A percentile compares a stretch with the other conserved stretches of the same genome.
These are phyloP conservation scores for Heterodera carotae DNA, from an alignment of 1,140 invertebrate species.

Conservation along the genomic window DNA sequence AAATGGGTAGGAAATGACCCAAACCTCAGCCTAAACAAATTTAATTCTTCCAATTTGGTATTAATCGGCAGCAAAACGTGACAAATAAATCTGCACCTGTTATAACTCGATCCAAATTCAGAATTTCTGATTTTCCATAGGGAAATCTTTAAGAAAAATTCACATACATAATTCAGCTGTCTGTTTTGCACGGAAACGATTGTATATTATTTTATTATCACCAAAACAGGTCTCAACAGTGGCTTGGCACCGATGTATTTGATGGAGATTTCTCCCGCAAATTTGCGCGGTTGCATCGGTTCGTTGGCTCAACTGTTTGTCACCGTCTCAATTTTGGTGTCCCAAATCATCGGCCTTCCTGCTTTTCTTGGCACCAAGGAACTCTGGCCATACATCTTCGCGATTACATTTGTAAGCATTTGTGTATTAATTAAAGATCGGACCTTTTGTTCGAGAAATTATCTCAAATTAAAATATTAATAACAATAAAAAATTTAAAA, in stretches of 20 bases:
- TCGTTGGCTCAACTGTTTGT: conserved; percentile 86
- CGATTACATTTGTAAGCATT: conserved; percentile 33
- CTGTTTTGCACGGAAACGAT: too few species aligned
- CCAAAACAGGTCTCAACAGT: conserved; percentile 72
- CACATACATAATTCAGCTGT: too few species aligned
- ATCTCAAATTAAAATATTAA: conserved; percentile 67
- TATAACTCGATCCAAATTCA: too few species aligned
- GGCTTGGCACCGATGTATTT: conserved; percentile 84
- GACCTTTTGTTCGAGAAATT: too few species aligned
- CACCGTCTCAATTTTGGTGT: conserved; percentile 79
- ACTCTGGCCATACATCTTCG: conserved; percentile 69
- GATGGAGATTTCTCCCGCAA: conserved; percentile 80
- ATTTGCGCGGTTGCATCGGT: conserved; percentile 80
- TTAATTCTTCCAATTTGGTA: not conserved
- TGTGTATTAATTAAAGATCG: too few species aligned
- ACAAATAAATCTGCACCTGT: too few species aligned
- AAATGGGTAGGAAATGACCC: too few species aligned
- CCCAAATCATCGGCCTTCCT: conserved; percentile 77
- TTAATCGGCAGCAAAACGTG: too few species aligned
- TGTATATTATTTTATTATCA: not conserved
- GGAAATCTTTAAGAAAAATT: too few species aligned
- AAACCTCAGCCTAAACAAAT: not conserved
- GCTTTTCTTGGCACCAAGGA: conserved; percentile 73
- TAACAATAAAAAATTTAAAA: not conserved
- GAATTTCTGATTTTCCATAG: too few species aligned